Percentiles rank a stretch among this genome's conserved stretches.
Conservation (phyloP, 1,140 invertebrate genomes). For the Onthophagus taurus region DNA sequence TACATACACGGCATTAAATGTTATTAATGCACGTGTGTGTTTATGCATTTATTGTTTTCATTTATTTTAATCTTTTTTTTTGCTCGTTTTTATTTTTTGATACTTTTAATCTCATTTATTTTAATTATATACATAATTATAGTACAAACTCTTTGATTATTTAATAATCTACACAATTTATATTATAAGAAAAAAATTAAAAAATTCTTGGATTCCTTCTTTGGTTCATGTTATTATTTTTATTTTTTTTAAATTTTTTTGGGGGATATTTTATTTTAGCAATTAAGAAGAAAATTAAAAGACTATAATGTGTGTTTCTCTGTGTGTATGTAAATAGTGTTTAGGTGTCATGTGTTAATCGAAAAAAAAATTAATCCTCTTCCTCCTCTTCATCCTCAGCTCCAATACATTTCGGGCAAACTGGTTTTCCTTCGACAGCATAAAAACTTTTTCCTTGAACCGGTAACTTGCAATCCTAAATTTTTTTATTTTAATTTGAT, state of each 20-base stretch:
- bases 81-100: too few species aligned
- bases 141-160: too few species aligned
- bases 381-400: slow-evolving; percentile 78
- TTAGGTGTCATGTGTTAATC: slow-evolving; percentile 12
- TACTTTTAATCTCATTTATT: too few species aligned
- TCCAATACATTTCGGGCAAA: slow-evolving; percentile 82
- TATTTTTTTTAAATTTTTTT: not conserved
- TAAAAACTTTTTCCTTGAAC: slow-evolving; percentile 93
- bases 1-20: too few species aligned
- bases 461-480: slow-evolving; percentile 89
- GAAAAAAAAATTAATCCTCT: slow-evolving; percentile 22
- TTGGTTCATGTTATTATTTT: not conserved
- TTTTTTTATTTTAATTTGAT: too few species aligned
- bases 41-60: too few species aligned
- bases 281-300: slow-evolving; percentile 3
- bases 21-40: too few species aligned
- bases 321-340: slow-evolving; percentile 4
- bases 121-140: too few species aligned
- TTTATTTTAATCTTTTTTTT: too few species aligned
- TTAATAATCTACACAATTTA: too few species aligned
- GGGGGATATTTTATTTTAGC: slow-evolving; percentile 13
- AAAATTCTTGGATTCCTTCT: too few species aligned
- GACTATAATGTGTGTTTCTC: not conserved
- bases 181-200: too few species aligned
- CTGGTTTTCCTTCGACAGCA: slow-evolving; percentile 85